A percentile compares a stretch with the other conserved stretches of the same genome.
Conservation (phyloP, 2,113 vertebrate species). For the Chaetodon trifascialis region DNA sequence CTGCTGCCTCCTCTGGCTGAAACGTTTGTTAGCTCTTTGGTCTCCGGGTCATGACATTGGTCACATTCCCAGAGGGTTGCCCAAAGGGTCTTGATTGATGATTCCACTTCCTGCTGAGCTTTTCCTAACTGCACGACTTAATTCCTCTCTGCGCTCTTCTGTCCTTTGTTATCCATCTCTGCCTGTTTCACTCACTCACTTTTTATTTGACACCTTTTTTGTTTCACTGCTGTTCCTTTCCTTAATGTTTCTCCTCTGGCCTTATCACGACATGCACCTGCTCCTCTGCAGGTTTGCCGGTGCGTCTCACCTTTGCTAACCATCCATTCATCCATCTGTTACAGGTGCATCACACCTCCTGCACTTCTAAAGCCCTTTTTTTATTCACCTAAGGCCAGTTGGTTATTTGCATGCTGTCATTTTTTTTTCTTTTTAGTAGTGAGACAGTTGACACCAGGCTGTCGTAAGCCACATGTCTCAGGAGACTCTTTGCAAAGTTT, state of each 20-base stretch:
- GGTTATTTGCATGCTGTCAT: conserved; percentile 43
- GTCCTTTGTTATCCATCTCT: conserved; percentile 20
- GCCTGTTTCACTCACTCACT: background rate
- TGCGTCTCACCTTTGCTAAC: background rate
- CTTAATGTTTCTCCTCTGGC: background rate
- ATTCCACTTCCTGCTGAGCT: conserved; percentile 37
- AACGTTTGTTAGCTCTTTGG: conserved; percentile 22
- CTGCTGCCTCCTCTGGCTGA: background rate
- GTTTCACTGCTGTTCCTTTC: background rate
- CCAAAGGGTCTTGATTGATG: conserved; percentile 51
- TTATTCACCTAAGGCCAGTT: conserved; percentile 26
- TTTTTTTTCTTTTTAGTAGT: conserved; percentile 14
- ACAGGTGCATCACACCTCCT: background rate
- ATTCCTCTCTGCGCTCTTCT: background rate
- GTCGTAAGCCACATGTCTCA: conserved; percentile 48
- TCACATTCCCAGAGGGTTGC: conserved; percentile 33
- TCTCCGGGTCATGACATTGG: conserved; percentile 41
- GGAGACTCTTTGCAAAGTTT: conserved; percentile 40
- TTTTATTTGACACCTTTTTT: conserved; percentile 1
- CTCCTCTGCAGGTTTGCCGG: background rate
- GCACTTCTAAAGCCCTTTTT: conserved; percentile 12
- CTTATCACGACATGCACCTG: conserved; percentile 7
- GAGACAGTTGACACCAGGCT: conserved; percentile 47
- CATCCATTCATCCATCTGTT: conserved; percentile 31
- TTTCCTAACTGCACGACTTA: conserved; percentile 22